Percentiles rank a stretch among this genome's conserved stretches.
Conservation (phyloP, 2,113 vertebrate genomes). For the Centropus bengalensis region DNA sequence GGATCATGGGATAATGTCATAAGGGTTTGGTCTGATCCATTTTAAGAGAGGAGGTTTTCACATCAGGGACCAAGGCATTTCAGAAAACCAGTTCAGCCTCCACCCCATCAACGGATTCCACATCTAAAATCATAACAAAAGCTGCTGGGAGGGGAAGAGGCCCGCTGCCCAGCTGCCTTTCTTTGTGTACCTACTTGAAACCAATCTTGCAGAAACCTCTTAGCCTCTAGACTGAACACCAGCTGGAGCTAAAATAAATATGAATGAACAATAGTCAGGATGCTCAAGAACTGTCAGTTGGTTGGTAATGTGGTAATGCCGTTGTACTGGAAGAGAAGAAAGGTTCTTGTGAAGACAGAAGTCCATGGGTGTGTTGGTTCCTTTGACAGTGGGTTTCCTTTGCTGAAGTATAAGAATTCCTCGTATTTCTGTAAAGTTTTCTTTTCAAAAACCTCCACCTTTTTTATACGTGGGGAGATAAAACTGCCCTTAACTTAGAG, state of each 20-base stretch:
- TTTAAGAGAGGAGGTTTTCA: slow-evolving; percentile 16
- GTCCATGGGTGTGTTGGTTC: not conserved
- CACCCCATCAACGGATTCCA: slow-evolving; percentile 23
- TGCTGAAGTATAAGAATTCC: not conserved
- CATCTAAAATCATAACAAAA: slow-evolving; percentile 50
- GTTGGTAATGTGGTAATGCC: not conserved
- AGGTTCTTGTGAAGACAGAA: not conserved
- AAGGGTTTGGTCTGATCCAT: slow-evolving; percentile 18
- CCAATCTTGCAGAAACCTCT: slow-evolving; percentile 28
- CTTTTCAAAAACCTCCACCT: not conserved
- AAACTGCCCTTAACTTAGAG: not conserved
- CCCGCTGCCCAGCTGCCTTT: slow-evolving; percentile 16
- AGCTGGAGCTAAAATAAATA: slow-evolving; percentile 14
- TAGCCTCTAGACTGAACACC: slow-evolving; percentile 7
- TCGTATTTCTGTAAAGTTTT: not conserved
- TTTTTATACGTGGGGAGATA: not conserved
- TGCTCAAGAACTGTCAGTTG: not conserved
- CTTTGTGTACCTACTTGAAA: slow-evolving; percentile 19
- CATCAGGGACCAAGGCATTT: slow-evolving; percentile 19
- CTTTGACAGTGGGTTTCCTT: not conserved
- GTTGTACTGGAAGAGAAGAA: not conserved
- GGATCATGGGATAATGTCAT: slow-evolving; percentile 25
- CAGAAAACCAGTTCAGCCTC: slow-evolving; percentile 20
- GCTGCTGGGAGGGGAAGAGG: slow-evolving; percentile 43
- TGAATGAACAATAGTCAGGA: slow-evolving; percentile 22